Evolutionary conservation across 2,797 vertebrate species (phyloP).

Genomic region (Xenopus petersii): DNA sequence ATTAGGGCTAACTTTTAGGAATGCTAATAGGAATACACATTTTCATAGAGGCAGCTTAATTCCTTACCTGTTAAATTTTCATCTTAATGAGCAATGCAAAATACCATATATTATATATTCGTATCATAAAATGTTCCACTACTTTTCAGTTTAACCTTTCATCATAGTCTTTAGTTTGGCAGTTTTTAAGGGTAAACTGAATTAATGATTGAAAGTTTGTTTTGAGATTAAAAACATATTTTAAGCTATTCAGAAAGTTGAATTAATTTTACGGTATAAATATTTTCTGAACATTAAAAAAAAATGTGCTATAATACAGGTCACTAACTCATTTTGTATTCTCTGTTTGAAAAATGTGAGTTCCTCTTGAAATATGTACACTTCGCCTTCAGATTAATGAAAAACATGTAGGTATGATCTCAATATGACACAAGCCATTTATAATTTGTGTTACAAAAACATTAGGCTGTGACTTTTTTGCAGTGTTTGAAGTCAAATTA

Average conservation of each 20-base stretch:
- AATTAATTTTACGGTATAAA: slow-evolving; percentile 32
- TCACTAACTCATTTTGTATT: slow-evolving; percentile 51
- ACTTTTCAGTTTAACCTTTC: not conserved
- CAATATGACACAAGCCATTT: slow-evolving; percentile 51
- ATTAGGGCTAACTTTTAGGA: no score
- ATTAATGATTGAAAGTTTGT: not conserved
- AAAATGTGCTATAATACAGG: slow-evolving; percentile 42
- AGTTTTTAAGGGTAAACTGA: not conserved
- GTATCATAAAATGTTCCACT: not conserved
- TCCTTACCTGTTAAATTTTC: not conserved
- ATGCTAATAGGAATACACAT: no score
- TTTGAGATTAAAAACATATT: slow-evolving; percentile 23
- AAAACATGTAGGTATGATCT: slow-evolving; percentile 45
- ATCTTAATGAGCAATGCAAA: not conserved
- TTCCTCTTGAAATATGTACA: slow-evolving; percentile 41
- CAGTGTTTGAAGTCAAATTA: slow-evolving; percentile 57
- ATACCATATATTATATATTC: not conserved
- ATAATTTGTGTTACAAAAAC: slow-evolving; percentile 57
- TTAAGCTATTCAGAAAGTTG: slow-evolving; percentile 21
- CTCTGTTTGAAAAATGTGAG: slow-evolving; percentile 47
- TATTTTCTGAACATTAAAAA: slow-evolving; percentile 45
- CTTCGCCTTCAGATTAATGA: slow-evolving; percentile 51
- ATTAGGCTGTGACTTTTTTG: slow-evolving; percentile 54
- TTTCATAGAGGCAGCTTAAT: not conserved
- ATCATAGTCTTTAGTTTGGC: not conserved